A percentile compares a stretch with the other conserved stretches of the same genome.
Evolutionary conservation across 1,140 invertebrate genomes (phyloP).

Genomic region (Sycobia sp.): DNA sequence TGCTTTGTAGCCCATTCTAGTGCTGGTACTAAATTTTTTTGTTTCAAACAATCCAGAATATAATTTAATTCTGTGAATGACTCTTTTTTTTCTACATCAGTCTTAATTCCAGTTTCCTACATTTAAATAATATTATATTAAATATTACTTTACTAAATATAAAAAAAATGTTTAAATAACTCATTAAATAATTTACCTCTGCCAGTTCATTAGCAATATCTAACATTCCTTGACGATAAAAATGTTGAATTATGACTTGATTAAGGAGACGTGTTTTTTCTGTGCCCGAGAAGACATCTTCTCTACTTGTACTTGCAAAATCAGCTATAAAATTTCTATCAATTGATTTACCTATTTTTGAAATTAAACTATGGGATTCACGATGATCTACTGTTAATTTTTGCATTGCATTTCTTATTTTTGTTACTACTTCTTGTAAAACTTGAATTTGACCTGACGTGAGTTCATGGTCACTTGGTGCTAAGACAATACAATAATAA

Average conservation of each 20-base stretch:
- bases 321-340: constrained; percentile 93
- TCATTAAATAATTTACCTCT: constrained; percentile 52
- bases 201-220: constrained; percentile 86
- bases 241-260: constrained; percentile 96
- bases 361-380: constrained; percentile 86
- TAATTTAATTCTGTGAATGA: constrained; percentile 85
- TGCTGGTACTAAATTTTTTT: constrained; percentile 79
- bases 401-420: constrained; percentile 76
- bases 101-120: constrained; percentile 75
- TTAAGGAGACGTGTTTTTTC: constrained; percentile 84
- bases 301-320: constrained; percentile 85
- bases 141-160: constrained; percentile 16
- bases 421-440: constrained; percentile 71
- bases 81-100: constrained; percentile 75
- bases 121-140: constrained; percentile 35
- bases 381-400: constrained; percentile 79
- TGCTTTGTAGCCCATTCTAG: constrained; percentile 77
- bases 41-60: constrained; percentile 81
- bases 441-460: constrained; percentile 71
- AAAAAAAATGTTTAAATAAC: background rate
- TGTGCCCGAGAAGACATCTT: constrained; percentile 81
- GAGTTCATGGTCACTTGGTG: constrained; percentile 68
- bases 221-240: constrained; percentile 90
- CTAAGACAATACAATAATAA: constrained; percentile 50
- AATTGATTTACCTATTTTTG: constrained; percentile 95